phyloP scores from a whole-genome alignment of 2,797 vertebrate genomes.

The Amniataba percoides region DNA sequence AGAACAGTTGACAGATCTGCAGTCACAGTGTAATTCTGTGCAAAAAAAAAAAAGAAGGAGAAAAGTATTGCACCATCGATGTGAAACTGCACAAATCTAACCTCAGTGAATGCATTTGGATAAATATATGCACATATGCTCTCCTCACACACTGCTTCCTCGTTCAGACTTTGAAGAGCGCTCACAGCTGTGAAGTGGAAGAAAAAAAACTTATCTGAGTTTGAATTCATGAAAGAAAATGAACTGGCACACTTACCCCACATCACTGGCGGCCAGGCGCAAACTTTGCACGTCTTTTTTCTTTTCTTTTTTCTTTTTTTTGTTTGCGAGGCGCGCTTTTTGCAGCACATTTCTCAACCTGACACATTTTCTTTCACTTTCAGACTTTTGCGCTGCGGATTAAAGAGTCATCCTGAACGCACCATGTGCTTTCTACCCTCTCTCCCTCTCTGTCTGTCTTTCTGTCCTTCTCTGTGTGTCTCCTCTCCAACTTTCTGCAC shows the following conservation, averaged over 20 bases:
- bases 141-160: constrained; percentile 52
- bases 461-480: too few species aligned
- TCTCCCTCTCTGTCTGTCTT: neutral
- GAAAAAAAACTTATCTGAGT: constrained; percentile 7
- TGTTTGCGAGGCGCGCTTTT: constrained; percentile 43
- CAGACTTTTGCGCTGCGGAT: constrained; percentile 32
- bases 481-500: constrained; percentile 30
- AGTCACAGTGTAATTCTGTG: neutral
- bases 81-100: constrained; percentile 1
- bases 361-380: constrained; percentile 57
- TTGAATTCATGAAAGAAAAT: constrained; percentile 36
- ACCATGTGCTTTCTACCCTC: neutral
- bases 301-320: constrained; percentile 22
- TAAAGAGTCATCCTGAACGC: constrained; percentile 14
- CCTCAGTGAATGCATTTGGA: constrained; percentile 12
- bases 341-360: constrained; percentile 29
- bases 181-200: constrained; percentile 40
- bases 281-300: constrained; percentile 40
- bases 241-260: constrained; percentile 65
- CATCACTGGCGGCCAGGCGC: constrained; percentile 45
- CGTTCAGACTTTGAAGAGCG: constrained; percentile 44
- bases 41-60: neutral
- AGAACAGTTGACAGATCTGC: constrained; percentile 1
- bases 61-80: constrained; percentile 1
- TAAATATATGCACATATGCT: too few species aligned